A percentile compares a stretch with the other conserved stretches of the same genome.
Evolutionary conservation across 2,113 vertebrate species (phyloP).

Genomic region (human): DNA sequence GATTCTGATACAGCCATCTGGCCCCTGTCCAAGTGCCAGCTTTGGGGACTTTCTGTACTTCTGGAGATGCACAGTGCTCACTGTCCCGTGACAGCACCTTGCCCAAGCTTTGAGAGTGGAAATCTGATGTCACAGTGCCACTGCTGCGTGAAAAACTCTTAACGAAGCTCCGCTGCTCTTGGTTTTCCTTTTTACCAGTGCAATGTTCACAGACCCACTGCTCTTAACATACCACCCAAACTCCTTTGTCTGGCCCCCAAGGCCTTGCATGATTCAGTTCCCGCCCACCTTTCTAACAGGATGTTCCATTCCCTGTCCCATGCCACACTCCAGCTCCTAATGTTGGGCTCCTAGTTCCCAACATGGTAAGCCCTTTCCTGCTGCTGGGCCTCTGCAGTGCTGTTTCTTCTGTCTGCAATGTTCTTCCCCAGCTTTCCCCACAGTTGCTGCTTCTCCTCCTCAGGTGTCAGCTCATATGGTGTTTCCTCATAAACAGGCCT

Average conservation of each 20-base stretch:
- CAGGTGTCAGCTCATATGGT: neutral
- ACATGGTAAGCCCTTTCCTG: neutral
- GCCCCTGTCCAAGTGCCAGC: neutral
- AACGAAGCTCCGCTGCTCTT: neutral
- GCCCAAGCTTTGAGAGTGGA: neutral
- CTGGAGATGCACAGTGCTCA: neutral
- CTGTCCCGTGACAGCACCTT: neutral
- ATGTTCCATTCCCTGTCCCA: neutral
- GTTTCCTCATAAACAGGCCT: neutral
- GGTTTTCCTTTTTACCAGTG: no score
- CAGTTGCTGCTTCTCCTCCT: neutral
- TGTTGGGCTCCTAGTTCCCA: neutral
- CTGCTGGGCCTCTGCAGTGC: neutral
- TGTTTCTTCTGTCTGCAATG: neutral
- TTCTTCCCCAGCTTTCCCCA: neutral
- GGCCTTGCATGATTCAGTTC: neutral
- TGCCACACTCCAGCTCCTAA: neutral
- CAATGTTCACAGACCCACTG: neutral
- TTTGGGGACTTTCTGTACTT: neutral
- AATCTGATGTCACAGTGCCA: neutral
- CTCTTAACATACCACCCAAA: neutral
- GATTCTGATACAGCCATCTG: neutral
- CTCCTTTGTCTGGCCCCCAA: neutral
- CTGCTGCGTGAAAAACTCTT: neutral
- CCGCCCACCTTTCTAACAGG: neutral